phyloP scores from a whole-genome alignment of 2,888 invertebrate species.

The Xestoiulus laeticollis region DNA sequence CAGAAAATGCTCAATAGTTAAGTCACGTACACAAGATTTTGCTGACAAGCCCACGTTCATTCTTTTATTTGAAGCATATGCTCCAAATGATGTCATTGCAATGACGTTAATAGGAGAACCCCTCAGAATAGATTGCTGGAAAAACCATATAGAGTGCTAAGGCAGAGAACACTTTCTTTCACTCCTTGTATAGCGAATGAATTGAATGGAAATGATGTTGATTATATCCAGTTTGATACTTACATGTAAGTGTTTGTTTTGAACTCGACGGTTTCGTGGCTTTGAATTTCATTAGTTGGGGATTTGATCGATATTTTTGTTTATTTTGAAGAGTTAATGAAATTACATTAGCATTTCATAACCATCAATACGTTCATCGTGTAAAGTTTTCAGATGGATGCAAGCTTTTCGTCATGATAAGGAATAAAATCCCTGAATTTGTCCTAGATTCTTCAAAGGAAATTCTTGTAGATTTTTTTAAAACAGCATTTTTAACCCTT shows the following conservation, averaged over 20 bases:
- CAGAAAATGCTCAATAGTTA: background rate
- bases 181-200: background rate
- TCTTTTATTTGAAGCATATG: background rate
- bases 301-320: background rate
- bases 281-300: background rate
- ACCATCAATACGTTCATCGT: background rate
- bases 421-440: background rate
- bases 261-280: background rate
- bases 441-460: background rate
- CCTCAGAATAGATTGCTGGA: no score
- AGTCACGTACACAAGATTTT: no score
- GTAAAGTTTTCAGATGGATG: no score
- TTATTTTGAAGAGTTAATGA: background rate
- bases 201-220: background rate
- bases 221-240: background rate
- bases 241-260: background rate
- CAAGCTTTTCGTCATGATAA: no score
- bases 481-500: background rate
- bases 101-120: background rate
- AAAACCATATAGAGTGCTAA: no score
- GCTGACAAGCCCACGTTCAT: no score
- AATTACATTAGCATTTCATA: background rate
- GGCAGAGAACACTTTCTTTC: background rate
- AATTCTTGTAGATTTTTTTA: background rate
- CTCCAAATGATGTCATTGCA: background rate